A percentile compares a stretch with the other conserved stretches of the same genome.
Conservation (phyloP, 64 coral and sea anemone species). For the Orbicella faveolata region DNA sequence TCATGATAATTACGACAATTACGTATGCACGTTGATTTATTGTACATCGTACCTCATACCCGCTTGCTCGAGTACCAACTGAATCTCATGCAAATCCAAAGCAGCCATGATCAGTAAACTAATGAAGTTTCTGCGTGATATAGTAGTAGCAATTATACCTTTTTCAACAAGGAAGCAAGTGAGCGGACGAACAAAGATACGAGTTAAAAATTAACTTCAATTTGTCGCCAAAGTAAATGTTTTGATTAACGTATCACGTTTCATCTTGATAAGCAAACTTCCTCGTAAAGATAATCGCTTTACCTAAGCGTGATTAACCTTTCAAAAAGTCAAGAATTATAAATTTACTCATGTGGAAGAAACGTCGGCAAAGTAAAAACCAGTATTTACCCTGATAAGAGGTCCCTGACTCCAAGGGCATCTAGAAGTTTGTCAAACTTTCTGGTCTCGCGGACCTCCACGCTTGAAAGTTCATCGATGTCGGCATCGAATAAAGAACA, state of each 20-base stretch:
- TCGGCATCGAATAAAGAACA: constrained; percentile 64
- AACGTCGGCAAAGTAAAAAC: not conserved
- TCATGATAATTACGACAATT: too few relatives aligned
- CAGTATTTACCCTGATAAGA: constrained; percentile 73
- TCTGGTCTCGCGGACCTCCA: constrained; percentile 38
- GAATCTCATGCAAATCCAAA: not conserved
- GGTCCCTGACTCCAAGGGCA: constrained; percentile 59
- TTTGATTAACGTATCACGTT: not conserved
- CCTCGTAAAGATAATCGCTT: not conserved
- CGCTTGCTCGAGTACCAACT: not conserved
- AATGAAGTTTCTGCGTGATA: not conserved
- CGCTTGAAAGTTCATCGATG: constrained; percentile 14
- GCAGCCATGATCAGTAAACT: not conserved
- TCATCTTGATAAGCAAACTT: not conserved
- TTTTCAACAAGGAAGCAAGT: not conserved
- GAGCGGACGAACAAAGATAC: not conserved
- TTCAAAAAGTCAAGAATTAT: not conserved
- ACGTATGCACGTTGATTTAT: not conserved
- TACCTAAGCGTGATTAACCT: not conserved
- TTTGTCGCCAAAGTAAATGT: not conserved
- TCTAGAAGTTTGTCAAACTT: constrained; percentile 89
- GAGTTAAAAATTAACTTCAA: not conserved
- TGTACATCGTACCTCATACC: not conserved
- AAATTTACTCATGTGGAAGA: not conserved
- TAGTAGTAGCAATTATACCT: not conserved